Evolutionary conservation across 1,140 invertebrate species (phyloP).

Genomic region (Pseudoatta argentina): DNA sequence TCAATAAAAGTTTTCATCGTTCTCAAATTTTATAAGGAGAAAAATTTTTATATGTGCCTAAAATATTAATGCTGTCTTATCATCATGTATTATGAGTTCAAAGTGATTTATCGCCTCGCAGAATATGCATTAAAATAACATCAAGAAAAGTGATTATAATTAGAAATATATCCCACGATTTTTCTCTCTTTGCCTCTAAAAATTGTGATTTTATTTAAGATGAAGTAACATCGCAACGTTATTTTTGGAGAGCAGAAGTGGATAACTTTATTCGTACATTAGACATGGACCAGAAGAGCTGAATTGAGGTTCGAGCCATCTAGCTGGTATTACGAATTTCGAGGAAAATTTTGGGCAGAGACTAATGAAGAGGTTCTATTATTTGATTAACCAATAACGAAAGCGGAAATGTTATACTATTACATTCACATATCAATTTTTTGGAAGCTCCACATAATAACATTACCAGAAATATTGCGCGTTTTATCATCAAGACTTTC

Average conservation of each 20-base stretch:
- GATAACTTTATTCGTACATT: slow-evolving; percentile 61
- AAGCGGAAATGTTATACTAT: slow-evolving; percentile 47
- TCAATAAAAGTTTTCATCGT: slow-evolving; percentile 38
- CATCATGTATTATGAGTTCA: background rate
- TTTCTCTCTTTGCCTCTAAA: background rate
- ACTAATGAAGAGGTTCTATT: slow-evolving; percentile 72
- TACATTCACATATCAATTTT: slow-evolving; percentile 33
- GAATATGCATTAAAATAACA: slow-evolving; percentile 26
- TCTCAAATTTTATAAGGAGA: slow-evolving; percentile 31
- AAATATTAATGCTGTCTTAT: background rate
- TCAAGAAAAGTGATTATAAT: background rate
- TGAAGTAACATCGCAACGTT: background rate
- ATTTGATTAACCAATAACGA: slow-evolving; percentile 76
- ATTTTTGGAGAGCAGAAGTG: slow-evolving; percentile 4
- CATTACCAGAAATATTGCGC: background rate
- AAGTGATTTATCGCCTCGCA: slow-evolving; percentile 42
- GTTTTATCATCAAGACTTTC: background rate
- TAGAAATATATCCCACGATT: background rate
- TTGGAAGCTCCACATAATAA: background rate
- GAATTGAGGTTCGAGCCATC: slow-evolving; percentile 60
- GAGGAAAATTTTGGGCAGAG: slow-evolving; percentile 43
- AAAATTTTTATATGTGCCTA: background rate
- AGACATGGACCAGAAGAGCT: slow-evolving; percentile 57
- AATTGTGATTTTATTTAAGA: slow-evolving; percentile 20
- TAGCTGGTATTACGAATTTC: slow-evolving; percentile 69